phyloP scores from a whole-genome alignment of 2,888 invertebrate genomes.

The Iphiclides podalirius region DNA sequence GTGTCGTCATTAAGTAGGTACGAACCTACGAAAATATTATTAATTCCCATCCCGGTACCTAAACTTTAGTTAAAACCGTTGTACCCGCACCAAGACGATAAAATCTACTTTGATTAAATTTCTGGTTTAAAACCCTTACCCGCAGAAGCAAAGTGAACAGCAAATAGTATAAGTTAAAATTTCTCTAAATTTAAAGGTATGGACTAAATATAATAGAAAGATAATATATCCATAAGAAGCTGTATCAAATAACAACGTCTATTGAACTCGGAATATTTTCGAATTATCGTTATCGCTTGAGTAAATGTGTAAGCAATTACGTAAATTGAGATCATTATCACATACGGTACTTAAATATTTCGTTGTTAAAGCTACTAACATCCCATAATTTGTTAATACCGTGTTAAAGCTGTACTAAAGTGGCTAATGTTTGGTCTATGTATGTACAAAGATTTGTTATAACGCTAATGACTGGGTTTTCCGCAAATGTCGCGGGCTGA shows the following conservation, averaged over 20 bases:
- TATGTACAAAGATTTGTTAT: neutral
- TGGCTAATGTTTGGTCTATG: neutral
- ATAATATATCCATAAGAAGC: too few relatives aligned
- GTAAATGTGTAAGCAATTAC: constrained; percentile 8
- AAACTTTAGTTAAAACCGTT: too few relatives aligned
- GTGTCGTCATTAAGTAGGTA: too few relatives aligned
- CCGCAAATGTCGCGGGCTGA: neutral
- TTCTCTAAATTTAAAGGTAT: too few relatives aligned
- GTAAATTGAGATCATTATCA: constrained; percentile 11
- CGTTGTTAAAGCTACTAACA: constrained; percentile 1
- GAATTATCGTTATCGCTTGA: constrained; percentile 1
- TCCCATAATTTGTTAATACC: neutral
- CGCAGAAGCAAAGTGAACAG: too few relatives aligned
- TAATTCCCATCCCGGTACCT: too few relatives aligned
- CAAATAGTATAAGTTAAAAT: too few relatives aligned
- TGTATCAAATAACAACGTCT: neutral
- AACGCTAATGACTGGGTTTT: neutral
- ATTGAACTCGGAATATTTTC: neutral
- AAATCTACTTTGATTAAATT: too few relatives aligned
- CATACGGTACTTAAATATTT: constrained; percentile 10
- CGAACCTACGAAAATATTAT: too few relatives aligned
- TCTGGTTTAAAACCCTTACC: too few relatives aligned
- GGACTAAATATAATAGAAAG: too few relatives aligned
- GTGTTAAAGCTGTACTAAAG: neutral
- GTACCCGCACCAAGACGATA: too few relatives aligned